Conservation (phyloP, 37 sponge, comb jelly and placozoan genomes). For the Mnemiopsis leidyi region DNA sequence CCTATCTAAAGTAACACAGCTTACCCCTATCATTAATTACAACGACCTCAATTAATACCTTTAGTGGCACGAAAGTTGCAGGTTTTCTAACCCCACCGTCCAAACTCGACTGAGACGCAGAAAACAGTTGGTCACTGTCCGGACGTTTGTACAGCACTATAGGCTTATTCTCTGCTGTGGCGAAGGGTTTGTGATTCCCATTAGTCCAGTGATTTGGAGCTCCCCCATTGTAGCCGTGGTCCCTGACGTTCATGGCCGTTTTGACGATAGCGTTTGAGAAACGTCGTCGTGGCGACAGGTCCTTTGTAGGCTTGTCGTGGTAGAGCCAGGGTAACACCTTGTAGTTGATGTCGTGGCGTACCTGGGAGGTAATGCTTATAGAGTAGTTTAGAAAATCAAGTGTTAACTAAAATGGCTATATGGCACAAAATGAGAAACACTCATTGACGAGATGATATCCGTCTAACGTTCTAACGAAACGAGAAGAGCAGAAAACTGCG, state of each 20-base stretch:
- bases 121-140: not conserved
- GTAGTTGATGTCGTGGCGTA: not conserved
- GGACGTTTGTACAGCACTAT: not conserved
- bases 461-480: too few relatives aligned
- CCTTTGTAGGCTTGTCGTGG: not conserved
- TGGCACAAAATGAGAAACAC: too few relatives aligned
- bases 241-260: not conserved
- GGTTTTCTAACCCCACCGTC: not conserved
- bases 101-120: too few relatives aligned
- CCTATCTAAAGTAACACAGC: too few relatives aligned
- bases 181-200: conserved; percentile 8
- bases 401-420: too few relatives aligned
- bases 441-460: too few relatives aligned
- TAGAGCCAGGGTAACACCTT: not conserved
- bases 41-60: too few relatives aligned
- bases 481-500: too few relatives aligned
- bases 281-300: not conserved
- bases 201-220: not conserved
- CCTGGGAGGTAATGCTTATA: too few relatives aligned
- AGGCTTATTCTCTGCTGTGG: not conserved
- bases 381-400: too few relatives aligned
- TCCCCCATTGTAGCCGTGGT: not conserved
- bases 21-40: too few relatives aligned
- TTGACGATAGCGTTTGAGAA: not conserved
- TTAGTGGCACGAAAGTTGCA: not conserved